Evolutionary conservation across 64 coral and sea anemone genomes (phyloP), one percentile per base, ranked within the genome.

Genomic region (Stylophora pistillata): DNA sequence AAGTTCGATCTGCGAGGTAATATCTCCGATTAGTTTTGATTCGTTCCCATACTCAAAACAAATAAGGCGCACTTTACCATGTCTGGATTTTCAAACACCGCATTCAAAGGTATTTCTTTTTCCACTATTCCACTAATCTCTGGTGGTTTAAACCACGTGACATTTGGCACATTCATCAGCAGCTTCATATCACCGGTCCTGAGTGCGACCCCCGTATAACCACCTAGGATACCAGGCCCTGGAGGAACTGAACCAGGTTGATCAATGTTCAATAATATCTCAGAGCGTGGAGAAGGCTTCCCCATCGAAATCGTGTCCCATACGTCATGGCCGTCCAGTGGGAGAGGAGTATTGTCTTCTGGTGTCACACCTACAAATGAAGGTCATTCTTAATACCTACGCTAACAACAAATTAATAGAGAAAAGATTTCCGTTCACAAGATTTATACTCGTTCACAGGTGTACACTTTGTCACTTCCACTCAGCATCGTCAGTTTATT

Each of bases 251-350:
- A 37, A 3, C 13, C 57, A 25, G 72, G 55, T 60, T 76, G 68
- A 47, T 95, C 93, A 55, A 95, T 91, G 72, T 95, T 95, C 47
- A 87, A 82, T 20, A 95, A 62, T 47, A 95, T 87, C 28, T 95
- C 93, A 75, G 63, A 74, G 59, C 93, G 86, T 11, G 93, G 93
- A 4, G 93, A 95, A 26, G 88, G 74, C 15, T 86, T 70, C 6
- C 85, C 88, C 5, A 71, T 4, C 20, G 73, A 77, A 59, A 95
- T 90, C 37, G 88, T 91, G 0, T 88, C 84, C 93, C 93, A 95
- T 73, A 95, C 52, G 26, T 91, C 65, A 55, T 81, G 56, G 28
- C 93, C 93, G 69, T 95, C 93, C 21, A 95, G 25, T 73, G 71
- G 71, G 7, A 30, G 31, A 30, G 71, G 71, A 73, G 0, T 73